Evolutionary conservation across 2,113 vertebrate species (phyloP), one percentile per base, ranked within the genome.

Genomic region (Atractosteus spatula): DNA sequence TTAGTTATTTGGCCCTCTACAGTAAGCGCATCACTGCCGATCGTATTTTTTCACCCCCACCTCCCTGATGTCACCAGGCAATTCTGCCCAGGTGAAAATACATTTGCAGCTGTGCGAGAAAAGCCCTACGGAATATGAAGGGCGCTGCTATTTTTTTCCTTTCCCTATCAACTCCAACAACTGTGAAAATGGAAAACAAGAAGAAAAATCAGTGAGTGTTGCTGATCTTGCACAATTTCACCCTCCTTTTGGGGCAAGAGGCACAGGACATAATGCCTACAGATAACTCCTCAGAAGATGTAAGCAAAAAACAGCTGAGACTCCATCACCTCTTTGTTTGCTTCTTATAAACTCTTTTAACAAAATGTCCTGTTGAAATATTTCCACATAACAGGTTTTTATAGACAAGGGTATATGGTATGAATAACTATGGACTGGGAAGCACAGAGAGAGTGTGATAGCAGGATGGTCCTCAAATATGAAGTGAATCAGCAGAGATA

Each of bases 141-240:
- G 8, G 41, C 56, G 54, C 17, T n/a, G 67, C 73, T 64, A 65
- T 74, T 74, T 74, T 62, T 69, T 74, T 61, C 61, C 51, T 61
- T 56, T 62, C 59, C 55, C 43, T 62, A 64, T 54, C 43, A 17
- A 56, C 43, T 70, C 67, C 12, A 45, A 61, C 8, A 13, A 69
- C 73, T 64, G 61, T 51, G 16, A 68, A 69, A 62, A 47, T 41
- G 16, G 14, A 64, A 54, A 43, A 57, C 54, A 68, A 17, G 59
- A 68, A 68, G 16, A 51, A 54, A 68, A 54, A 68, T 16, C 14
- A 8, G 6, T 6, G 6, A 45, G 12, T 13, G 13, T 54, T 47
- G 14, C 45, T 68, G 66, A 68, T 68, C n/a, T 7, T 29, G 47
- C 56, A 59, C 7, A n/a, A 59, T 59, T 3, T 59, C n/a, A 4